Evolutionary conservation across 2,113 vertebrate genomes (phyloP).

Genomic region (Hipposideros armiger): DNA sequence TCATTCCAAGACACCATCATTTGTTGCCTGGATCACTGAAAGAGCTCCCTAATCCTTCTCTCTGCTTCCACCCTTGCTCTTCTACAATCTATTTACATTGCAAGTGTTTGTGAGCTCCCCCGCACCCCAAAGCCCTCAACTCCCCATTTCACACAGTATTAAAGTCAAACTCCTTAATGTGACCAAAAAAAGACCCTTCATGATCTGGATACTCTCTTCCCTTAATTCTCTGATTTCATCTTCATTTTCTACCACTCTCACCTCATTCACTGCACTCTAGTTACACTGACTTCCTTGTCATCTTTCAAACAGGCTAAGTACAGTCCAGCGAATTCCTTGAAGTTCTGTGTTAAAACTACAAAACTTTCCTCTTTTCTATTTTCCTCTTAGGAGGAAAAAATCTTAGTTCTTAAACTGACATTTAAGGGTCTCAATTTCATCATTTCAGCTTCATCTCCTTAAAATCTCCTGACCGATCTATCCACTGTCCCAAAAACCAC

Average conservation of each 20-base stretch:
- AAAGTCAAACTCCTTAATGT: background rate
- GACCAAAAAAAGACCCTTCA: background rate
- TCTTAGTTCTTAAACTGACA: background rate
- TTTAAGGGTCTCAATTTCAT: background rate
- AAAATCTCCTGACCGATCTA: background rate
- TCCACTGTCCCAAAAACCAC: background rate
- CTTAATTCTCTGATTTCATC: background rate
- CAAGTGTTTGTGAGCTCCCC: background rate
- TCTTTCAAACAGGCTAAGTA: background rate
- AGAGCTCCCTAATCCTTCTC: background rate
- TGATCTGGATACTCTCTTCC: background rate
- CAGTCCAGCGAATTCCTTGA: background rate
- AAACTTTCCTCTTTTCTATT: background rate
- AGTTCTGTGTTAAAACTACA: background rate
- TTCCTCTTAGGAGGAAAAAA: background rate
- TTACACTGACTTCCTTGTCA: background rate
- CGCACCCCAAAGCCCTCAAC: background rate
- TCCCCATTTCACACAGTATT: background rate
- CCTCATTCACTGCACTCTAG: background rate
- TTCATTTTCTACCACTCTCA: background rate
- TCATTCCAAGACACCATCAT: background rate
- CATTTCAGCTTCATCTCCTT: conserved; percentile 17
- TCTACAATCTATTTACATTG: background rate
- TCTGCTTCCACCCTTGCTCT: background rate
- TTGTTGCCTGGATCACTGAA: background rate